These are phyloP conservation scores for Thripadectes ignobilis DNA, from an alignment of 2,797 vertebrate genomes.

Conservation along the genomic window DNA sequence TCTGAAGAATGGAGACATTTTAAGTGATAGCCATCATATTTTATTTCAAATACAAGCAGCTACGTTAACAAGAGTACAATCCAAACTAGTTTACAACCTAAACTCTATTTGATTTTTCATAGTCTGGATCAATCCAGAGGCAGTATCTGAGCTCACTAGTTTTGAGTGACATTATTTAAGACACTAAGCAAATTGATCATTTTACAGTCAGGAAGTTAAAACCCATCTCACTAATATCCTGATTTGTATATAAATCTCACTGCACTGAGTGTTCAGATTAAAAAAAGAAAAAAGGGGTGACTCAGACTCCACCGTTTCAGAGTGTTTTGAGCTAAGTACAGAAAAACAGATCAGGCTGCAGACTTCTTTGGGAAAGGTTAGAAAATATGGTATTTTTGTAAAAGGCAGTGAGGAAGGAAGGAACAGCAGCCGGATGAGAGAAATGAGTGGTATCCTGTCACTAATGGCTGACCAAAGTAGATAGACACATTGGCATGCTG, in stretches of 20 bases:
- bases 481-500: background rate
- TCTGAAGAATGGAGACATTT: background rate
- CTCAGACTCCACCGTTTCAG: background rate
- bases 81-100: background rate
- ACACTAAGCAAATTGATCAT: background rate
- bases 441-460: background rate
- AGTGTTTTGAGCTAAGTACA: background rate
- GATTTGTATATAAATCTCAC: background rate
- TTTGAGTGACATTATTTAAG: background rate
- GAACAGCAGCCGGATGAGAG: background rate
- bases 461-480: background rate
- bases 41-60: background rate
- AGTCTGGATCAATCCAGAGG: background rate
- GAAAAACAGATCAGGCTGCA: background rate
- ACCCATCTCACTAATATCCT: background rate
- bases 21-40: background rate
- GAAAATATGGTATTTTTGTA: background rate
- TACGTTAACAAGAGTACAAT: background rate
- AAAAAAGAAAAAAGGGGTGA: rapidly evolving
- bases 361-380: background rate
- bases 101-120: background rate
- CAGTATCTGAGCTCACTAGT: background rate
- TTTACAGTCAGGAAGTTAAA: background rate
- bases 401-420: background rate
- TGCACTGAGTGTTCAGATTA: background rate